These are phyloP conservation scores for Melipona quadrifasciata DNA, from an alignment of 1,140 invertebrate genomes.

Conservation along the genomic window DNA sequence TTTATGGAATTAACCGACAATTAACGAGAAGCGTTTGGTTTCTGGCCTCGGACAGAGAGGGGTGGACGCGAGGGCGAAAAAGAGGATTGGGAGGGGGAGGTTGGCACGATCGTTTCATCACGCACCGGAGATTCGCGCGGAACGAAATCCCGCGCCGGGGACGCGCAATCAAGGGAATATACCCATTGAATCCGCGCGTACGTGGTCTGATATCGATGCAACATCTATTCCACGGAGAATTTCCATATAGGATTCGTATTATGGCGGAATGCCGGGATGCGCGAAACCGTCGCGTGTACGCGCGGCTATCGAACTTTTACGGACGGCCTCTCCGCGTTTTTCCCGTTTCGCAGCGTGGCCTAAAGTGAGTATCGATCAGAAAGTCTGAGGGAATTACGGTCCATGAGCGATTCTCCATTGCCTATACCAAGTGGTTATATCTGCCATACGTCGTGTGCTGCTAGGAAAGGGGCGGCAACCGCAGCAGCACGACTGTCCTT, in stretches of 20 bases:
- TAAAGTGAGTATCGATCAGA: conserved; percentile 73
- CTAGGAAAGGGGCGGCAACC: conserved; percentile 80
- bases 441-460: conserved; percentile 71
- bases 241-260: conserved; percentile 34
- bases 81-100: neutral
- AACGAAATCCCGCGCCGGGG: conserved; percentile 8
- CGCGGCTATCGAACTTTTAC: conserved; percentile 42
- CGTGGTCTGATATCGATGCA: conserved; percentile 10
- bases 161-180: conserved; percentile 21
- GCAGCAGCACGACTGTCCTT: conserved; percentile 77
- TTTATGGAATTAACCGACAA: conserved; percentile 23
- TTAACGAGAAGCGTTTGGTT: conserved; percentile 13
- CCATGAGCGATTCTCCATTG: conserved; percentile 78
- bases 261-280: conserved; percentile 27
- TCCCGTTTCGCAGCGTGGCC: conserved; percentile 49
- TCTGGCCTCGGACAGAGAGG: neutral
- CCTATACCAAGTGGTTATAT: conserved; percentile 77
- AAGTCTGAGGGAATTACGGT: conserved; percentile 71
- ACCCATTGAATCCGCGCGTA: conserved; percentile 1
- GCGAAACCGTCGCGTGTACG: conserved; percentile 24
- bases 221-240: conserved; percentile 29
- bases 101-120: neutral
- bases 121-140: neutral
- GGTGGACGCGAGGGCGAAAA: neutral
- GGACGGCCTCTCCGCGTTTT: conserved; percentile 37